Evolutionary conservation across 1,140 invertebrate genomes (phyloP).

Genomic region (Physella acuta): DNA sequence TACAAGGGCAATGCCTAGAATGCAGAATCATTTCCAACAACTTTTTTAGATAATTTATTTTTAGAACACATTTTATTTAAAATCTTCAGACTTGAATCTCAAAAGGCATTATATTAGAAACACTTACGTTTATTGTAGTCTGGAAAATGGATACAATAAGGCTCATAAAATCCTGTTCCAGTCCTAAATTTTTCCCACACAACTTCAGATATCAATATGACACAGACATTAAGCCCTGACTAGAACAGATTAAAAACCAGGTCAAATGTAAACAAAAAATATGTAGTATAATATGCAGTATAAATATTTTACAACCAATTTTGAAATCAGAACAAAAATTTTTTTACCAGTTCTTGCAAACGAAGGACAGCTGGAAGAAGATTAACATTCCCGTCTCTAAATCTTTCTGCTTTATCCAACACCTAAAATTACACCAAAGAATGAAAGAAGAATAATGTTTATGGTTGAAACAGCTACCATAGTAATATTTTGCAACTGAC

Average conservation of each 20-base stretch:
- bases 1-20: too few relatives aligned
- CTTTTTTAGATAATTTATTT: too few relatives aligned
- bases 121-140: constrained; percentile 73
- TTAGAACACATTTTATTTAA: too few relatives aligned
- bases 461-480: too few relatives aligned
- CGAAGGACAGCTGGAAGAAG: constrained; percentile 72
- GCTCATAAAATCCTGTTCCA: constrained; percentile 72
- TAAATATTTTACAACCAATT: neutral
- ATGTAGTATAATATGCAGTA: neutral
- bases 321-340: neutral
- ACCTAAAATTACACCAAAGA: constrained; percentile 63
- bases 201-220: constrained; percentile 76
- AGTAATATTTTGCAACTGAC: too few relatives aligned
- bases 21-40: too few relatives aligned
- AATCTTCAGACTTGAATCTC: too few relatives aligned
- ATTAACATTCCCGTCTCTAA: constrained; percentile 72
- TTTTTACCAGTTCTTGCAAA: constrained; percentile 71
- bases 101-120: too few relatives aligned
- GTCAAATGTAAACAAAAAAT: neutral
- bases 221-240: constrained; percentile 68
- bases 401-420: constrained; percentile 77
- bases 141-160: constrained; percentile 75
- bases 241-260: constrained; percentile 35
- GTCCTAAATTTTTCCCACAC: constrained; percentile 77
- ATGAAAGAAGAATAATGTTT: too few relatives aligned